Base-by-base conservation (phyloP, 64 coral and sea anemone genomes). In the Orbicella faveolata region DNA sequence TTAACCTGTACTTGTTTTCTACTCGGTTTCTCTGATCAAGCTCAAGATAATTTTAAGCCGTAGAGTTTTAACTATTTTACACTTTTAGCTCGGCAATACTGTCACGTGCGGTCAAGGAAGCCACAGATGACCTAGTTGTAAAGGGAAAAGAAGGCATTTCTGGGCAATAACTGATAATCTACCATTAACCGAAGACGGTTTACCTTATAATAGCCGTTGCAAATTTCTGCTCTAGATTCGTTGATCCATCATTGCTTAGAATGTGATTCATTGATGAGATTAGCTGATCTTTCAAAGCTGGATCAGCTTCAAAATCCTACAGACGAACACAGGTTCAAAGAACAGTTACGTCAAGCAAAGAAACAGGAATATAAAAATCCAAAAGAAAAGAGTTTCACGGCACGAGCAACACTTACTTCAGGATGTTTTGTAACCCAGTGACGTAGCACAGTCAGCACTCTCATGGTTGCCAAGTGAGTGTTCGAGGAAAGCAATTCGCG, bases 401-500 rank as follows among this genome's bases (percentile, higher is more conserved):
- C 25, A 48, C 44, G 7, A 6, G 44, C 39, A 23, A 61, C 44
- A 19, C 91, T 82, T 55, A 98, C 96, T 77, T 98, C 92, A 4
- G 93, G 79, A 61, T 98, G 96, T 90, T 98, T 98, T 41, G 93
- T 98, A 5, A 98, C 93, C 96, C 96, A 98, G 39, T 98, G 96
- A 61, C 93, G 92, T 59, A 98, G 54, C 21, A 98, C 76, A 34
- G 96, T 98, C 53, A 98, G 73, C 17, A 98, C 96, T 88, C 96
- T 84, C 89, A 92, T 94, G 12, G 93, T 94, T 7, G 96, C 93
- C 13, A 92, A 75, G 66, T 98, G 93, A 15, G 90, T 92, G 82
- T 94, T 93, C 59, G 88, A 88, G 20, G 93, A 92, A 34, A 98
- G 76, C 23, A 98, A 59, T 41, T 96, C 91, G 19, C 94, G 87